Evolutionary conservation across 53 echinoderm and acorn worm genomes (phyloP).

Genomic region (Astropecten irregularis): DNA sequence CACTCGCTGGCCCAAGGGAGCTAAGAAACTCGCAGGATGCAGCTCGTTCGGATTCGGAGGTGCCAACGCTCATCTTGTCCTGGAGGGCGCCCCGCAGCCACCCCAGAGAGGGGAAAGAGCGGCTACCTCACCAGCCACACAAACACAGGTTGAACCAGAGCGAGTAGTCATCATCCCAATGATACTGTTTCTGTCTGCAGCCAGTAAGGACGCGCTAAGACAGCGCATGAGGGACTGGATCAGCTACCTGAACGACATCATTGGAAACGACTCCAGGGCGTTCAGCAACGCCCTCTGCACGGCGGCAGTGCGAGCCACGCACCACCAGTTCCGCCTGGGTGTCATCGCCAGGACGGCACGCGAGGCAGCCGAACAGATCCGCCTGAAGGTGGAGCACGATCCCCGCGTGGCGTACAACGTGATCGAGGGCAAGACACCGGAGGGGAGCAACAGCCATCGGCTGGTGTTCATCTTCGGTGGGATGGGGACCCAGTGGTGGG

Average conservation of each 20-base stretch:
- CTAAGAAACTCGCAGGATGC: constrained; percentile 79
- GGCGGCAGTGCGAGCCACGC: constrained; percentile 80
- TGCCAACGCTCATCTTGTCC: constrained; percentile 90
- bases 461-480: constrained; percentile 95
- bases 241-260: constrained; percentile 76
- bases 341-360: constrained; percentile 82
- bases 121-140: not conserved
- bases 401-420: constrained; percentile 87
- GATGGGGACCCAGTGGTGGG: constrained; percentile 99
- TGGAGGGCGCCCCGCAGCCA: constrained; percentile 78
- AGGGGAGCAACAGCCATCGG: constrained; percentile 65
- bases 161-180: constrained; percentile 68
- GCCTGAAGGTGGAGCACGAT: constrained; percentile 86
- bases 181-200: constrained; percentile 86
- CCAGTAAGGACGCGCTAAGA: constrained; percentile 80
- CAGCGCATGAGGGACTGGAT: constrained; percentile 85
- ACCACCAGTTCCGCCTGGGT: constrained; percentile 81
- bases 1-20: constrained; percentile 88
- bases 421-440: constrained; percentile 84
- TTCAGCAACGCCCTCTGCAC: constrained; percentile 86
- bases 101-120: constrained; percentile 12
- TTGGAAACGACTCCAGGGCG: constrained; percentile 71
- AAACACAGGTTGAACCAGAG: constrained; percentile 33
- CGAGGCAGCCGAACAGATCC: constrained; percentile 86
- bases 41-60: constrained; percentile 99